Evolutionary conservation across 2,113 vertebrate genomes (phyloP).

Genomic region (Erythrocebus patas): DNA sequence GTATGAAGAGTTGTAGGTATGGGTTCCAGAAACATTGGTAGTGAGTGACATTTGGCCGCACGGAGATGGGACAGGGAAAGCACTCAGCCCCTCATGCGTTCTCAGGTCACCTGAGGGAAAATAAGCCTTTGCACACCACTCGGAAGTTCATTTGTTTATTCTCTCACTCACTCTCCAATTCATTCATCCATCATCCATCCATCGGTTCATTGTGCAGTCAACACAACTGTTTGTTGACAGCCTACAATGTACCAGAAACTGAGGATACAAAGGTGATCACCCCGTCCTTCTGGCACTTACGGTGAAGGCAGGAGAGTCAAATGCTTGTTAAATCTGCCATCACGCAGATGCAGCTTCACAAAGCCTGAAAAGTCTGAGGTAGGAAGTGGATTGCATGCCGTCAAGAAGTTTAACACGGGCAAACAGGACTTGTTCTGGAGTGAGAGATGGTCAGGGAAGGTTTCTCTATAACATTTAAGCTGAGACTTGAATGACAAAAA

Average conservation of each 20-base stretch:
- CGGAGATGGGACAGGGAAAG: fast-evolving
- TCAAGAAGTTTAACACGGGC: neutral
- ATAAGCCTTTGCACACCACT: neutral
- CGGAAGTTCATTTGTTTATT: neutral
- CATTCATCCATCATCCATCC: neutral
- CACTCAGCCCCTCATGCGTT: neutral
- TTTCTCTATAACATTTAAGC: neutral
- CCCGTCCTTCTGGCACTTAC: fast-evolving
- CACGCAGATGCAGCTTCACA: neutral
- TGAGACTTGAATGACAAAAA: neutral
- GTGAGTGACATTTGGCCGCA: neutral
- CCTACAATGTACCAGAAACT: neutral
- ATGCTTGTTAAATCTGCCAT: neutral
- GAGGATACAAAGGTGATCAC: neutral
- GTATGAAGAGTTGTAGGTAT: neutral
- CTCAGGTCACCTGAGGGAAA: neutral
- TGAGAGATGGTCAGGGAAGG: neutral
- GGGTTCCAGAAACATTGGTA: neutral
- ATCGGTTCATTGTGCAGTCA: neutral
- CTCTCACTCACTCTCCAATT: neutral
- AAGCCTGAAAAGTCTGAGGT: neutral
- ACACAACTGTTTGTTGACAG: neutral
- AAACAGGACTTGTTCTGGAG: neutral
- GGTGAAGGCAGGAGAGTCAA: neutral
- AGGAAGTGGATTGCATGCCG: neutral